These are phyloP conservation scores for Sebastes glaucus DNA, from an alignment of 2,797 vertebrate species.

Conservation along the genomic window DNA sequence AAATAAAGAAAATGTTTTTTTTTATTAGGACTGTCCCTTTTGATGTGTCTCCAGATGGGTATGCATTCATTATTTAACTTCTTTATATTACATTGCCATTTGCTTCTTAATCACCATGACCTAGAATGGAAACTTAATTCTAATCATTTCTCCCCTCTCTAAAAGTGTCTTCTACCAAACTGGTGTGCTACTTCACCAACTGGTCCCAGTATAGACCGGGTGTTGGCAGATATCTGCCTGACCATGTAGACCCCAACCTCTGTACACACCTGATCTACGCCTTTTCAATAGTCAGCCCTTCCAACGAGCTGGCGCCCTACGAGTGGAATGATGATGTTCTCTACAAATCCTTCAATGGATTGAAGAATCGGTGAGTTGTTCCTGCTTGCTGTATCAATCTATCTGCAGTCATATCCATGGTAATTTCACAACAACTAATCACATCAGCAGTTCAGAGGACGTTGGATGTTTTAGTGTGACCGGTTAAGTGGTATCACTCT, in stretches of 20 bases:
- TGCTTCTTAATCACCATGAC: neutral
- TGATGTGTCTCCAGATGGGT: slow-evolving; percentile 70
- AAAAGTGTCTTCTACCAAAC: slow-evolving; percentile 77
- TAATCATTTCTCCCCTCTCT: neutral
- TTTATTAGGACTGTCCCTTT: slow-evolving; percentile 57
- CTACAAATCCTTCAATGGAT: slow-evolving; percentile 80
- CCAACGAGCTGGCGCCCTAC: slow-evolving; percentile 73
- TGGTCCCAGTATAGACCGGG: slow-evolving; percentile 81
- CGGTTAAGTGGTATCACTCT: neutral
- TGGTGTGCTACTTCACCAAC: slow-evolving; percentile 87
- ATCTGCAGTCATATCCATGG: neutral
- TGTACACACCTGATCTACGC: slow-evolving; percentile 88
- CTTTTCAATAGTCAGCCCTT: slow-evolving; percentile 78
- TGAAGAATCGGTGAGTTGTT: slow-evolving; percentile 75
- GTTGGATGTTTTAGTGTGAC: neutral
- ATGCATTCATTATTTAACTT: slow-evolving; percentile 16
- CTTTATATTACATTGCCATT: neutral
- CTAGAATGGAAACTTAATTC: neutral
- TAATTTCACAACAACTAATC: neutral
- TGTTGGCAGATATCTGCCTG: slow-evolving; percentile 69
- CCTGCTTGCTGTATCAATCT: neutral
- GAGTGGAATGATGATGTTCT: slow-evolving; percentile 80
- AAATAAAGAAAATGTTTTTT: neutral
- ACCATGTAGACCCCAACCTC: slow-evolving; percentile 82
- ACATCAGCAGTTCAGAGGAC: neutral